phyloP scores from a whole-genome alignment of 2,113 vertebrate genomes.

The Girardinichthys multiradiatus region DNA sequence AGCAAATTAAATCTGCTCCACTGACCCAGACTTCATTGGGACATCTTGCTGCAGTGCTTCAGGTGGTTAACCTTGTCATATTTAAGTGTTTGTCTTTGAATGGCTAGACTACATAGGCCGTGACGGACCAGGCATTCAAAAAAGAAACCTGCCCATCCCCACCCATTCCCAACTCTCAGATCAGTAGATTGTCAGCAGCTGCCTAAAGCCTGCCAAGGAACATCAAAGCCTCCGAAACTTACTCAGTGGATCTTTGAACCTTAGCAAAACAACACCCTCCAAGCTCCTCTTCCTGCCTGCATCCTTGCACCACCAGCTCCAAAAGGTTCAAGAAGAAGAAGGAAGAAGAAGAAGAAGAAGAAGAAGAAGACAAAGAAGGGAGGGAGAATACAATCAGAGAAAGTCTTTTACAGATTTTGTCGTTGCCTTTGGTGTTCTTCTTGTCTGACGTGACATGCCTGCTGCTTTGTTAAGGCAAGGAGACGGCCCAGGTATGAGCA shows the following conservation, averaged over 20 bases:
- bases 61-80: constrained; percentile 77
- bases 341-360: not conserved
- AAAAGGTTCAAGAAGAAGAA: constrained; percentile 6
- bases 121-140: constrained; percentile 36
- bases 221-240: constrained; percentile 74
- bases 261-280: constrained; percentile 53
- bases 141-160: not conserved
- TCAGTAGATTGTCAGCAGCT: constrained; percentile 74
- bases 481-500: constrained; percentile 62
- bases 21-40: constrained; percentile 45
- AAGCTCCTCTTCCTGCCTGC: constrained; percentile 22
- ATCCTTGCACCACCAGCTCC: constrained; percentile 30
- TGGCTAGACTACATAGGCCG: constrained; percentile 60
- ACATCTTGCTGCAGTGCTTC: constrained; percentile 60
- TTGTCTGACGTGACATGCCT: constrained; percentile 17
- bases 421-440: constrained; percentile 2
- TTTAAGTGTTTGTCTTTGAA: constrained; percentile 74
- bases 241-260: constrained; percentile 73
- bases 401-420: constrained; percentile 21
- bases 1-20: constrained; percentile 47
- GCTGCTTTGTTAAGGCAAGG: constrained; percentile 26
- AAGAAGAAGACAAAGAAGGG: not conserved
- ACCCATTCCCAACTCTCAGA: constrained; percentile 27
- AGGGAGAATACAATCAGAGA: constrained; percentile 18
- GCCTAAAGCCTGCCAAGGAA: constrained; percentile 72